These are phyloP conservation scores for Hermetia illucens DNA, from an alignment of 1,140 invertebrate genomes.

Conservation along the genomic window DNA sequence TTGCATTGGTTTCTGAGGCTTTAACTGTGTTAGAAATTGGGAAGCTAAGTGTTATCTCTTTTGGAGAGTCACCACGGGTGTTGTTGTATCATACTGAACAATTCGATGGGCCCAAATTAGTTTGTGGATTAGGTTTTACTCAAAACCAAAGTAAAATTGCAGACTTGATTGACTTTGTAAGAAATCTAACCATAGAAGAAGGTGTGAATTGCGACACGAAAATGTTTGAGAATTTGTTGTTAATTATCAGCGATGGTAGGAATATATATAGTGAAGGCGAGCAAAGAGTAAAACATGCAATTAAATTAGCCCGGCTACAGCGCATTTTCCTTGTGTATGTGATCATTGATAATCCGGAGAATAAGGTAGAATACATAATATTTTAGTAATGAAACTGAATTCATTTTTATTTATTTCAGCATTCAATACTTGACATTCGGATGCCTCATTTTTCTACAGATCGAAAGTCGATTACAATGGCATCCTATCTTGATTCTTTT, in stretches of 20 bases:
- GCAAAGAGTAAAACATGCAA: constrained; percentile 57
- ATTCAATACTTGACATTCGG: constrained; percentile 85
- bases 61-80: constrained; percentile 73
- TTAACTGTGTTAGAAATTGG: constrained; percentile 88
- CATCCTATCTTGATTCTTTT: constrained; percentile 81
- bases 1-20: constrained; percentile 81
- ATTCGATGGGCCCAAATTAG: constrained; percentile 68
- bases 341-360: constrained; percentile 85
- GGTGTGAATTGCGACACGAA: constrained; percentile 46
- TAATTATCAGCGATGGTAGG: constrained; percentile 90
- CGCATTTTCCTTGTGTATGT: constrained; percentile 91
- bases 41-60: constrained; percentile 79
- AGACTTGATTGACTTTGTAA: constrained; percentile 63
- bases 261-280: constrained; percentile 84
- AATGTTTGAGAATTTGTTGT: constrained; percentile 60
- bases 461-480: constrained; percentile 38
- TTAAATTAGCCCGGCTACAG: constrained; percentile 61
- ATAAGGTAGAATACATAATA: constrained; percentile 47
- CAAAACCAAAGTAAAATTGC: constrained; percentile 69
- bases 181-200: constrained; percentile 50
- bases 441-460: constrained; percentile 54
- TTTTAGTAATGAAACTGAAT: constrained; percentile 3
- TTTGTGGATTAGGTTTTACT: constrained; percentile 64
- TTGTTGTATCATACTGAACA: constrained; percentile 76
- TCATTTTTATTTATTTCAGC: constrained; percentile 35